Base-by-base conservation (phyloP, 2,113 vertebrate genomes). In the Perca flavescens region DNA sequence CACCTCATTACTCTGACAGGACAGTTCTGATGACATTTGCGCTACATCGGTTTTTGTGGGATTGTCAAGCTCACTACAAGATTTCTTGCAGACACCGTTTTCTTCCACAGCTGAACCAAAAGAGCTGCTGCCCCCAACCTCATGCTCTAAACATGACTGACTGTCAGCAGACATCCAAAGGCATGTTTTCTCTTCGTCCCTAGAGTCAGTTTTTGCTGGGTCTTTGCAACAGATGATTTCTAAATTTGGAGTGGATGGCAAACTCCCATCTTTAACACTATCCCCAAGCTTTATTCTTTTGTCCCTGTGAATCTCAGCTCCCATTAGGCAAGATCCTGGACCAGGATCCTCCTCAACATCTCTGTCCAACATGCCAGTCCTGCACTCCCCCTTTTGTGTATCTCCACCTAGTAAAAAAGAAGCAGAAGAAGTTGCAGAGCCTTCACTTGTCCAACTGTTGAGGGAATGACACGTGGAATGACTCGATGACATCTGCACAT, bases 221-320 rank as follows among this genome's bases (percentile, higher is more conserved):
- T 68, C 40, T 17, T 40, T 57, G 34, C 15, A 22, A 64, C 10
- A 3, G n/a, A 15, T 16, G 4, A 16, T 73, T 53, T 79, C 19
- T 25, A 50, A 22, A 19, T 76, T 49, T 28, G 62, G 13, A 43
- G 16, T 21, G 5, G 58, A 58, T 5, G 62, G 31, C 62, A 76
- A 61, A 31, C 7, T 53, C 1, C 21, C 68, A 53, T 47, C n/a
- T n/a, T 43, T 40, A 6, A 11, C 31, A 28, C 58, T 17, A 40
- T 79, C 16, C 0, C 43, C 47, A 16, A 84, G 79, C 46, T 86
- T 89, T 25, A 36, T 50, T 65, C 43, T 77, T 64, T 86, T 83
- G 22, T 83, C 56, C 56, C 25, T 54, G 49, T 5, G 16, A 61
- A 6, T 49, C 7, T 58, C 47, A 2, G 6, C 36, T 17, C 12